A percentile compares a stretch with the other conserved stretches of the same genome.
phyloP scores from a whole-genome alignment of 2,797 vertebrate species.

The Notamacropus eugenii region DNA sequence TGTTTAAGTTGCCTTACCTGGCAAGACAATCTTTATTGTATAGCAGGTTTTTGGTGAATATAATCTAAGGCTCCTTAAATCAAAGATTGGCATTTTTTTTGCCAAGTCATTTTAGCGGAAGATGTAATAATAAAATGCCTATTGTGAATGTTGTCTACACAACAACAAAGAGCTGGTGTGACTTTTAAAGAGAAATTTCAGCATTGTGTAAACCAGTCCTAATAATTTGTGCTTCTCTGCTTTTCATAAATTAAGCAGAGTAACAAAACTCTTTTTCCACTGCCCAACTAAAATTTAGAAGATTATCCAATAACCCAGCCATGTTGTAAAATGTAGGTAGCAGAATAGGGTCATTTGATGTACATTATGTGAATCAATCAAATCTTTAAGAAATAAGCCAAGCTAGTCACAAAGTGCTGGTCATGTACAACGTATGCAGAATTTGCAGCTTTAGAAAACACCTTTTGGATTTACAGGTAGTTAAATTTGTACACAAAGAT shows the following conservation, averaged over 20 bases:
- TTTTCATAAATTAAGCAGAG: slow-evolving; percentile 59
- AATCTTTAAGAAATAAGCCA: slow-evolving; percentile 83
- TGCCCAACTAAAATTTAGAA: background rate
- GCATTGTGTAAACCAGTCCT: background rate
- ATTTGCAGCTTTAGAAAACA: background rate
- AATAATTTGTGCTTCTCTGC: background rate
- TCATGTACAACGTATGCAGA: slow-evolving; percentile 75
- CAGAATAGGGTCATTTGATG: slow-evolving; percentile 40
- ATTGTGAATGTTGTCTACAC: slow-evolving; percentile 6
- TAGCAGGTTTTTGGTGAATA: slow-evolving; percentile 23
- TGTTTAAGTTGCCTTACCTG: slow-evolving; percentile 57
- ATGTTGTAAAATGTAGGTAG: slow-evolving; percentile 60
- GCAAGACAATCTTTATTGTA: background rate
- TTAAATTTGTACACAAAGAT: slow-evolving; percentile 4
- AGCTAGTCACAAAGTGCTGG: slow-evolving; percentile 81
- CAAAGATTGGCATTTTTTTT: slow-evolving; percentile 35
- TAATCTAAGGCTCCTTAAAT: slow-evolving; percentile 46
- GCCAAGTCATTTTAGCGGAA: slow-evolving; percentile 66
- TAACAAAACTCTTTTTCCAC: slow-evolving; percentile 36
- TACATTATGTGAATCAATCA: slow-evolving; percentile 59
- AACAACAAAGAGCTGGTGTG: slow-evolving; percentile 24
- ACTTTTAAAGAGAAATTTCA: slow-evolving; percentile 39
- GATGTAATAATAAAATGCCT: slow-evolving; percentile 49
- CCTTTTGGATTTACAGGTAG: background rate
- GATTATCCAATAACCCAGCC: slow-evolving; percentile 62